Conservation (phyloP, 2,888 invertebrate species). For the Lasioglossum figueresi region DNA sequence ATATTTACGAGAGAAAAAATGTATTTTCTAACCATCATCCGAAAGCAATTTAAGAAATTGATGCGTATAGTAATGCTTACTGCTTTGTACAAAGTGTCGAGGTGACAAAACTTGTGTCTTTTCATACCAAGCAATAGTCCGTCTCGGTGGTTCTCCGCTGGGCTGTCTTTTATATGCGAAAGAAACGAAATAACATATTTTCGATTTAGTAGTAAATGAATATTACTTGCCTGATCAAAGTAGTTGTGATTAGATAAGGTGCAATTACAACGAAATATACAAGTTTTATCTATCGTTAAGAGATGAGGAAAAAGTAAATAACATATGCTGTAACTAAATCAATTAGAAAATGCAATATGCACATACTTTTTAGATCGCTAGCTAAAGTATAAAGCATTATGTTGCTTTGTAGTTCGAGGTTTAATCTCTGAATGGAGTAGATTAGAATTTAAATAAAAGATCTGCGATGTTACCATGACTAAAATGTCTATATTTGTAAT, state of each 20-base stretch:
- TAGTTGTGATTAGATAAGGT: slow-evolving; percentile 65
- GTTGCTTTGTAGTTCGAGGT: slow-evolving; percentile 56
- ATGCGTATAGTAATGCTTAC: slow-evolving; percentile 49
- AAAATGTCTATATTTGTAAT: slow-evolving; percentile 56
- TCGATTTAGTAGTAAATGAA: slow-evolving; percentile 48
- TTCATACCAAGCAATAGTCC: slow-evolving; percentile 65
- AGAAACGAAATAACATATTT: slow-evolving; percentile 45
- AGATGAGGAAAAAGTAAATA: slow-evolving; percentile 17
- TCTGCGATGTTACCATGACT: slow-evolving; percentile 33
- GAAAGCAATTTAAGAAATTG: slow-evolving; percentile 44
- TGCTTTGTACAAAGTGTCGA: slow-evolving; percentile 54
- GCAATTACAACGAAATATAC: slow-evolving; percentile 65
- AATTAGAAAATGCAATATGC: slow-evolving; percentile 45
- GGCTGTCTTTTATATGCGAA: slow-evolving; percentile 29
- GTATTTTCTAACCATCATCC: slow-evolving; percentile 53
- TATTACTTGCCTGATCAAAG: slow-evolving; percentile 51
- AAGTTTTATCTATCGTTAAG: slow-evolving; percentile 53
- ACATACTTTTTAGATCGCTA: slow-evolving; percentile 48
- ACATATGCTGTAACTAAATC: slow-evolving; percentile 39
- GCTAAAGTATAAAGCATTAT: slow-evolving; percentile 48
- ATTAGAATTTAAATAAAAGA: slow-evolving; percentile 37
- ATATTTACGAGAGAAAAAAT: slow-evolving; percentile 33
- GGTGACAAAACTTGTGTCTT: slow-evolving; percentile 59
- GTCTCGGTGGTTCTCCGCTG: neutral
- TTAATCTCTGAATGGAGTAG: slow-evolving; percentile 36